Base-by-base conservation (phyloP, 2,113 vertebrate species). In the Saccopteryx leptura region DNA sequence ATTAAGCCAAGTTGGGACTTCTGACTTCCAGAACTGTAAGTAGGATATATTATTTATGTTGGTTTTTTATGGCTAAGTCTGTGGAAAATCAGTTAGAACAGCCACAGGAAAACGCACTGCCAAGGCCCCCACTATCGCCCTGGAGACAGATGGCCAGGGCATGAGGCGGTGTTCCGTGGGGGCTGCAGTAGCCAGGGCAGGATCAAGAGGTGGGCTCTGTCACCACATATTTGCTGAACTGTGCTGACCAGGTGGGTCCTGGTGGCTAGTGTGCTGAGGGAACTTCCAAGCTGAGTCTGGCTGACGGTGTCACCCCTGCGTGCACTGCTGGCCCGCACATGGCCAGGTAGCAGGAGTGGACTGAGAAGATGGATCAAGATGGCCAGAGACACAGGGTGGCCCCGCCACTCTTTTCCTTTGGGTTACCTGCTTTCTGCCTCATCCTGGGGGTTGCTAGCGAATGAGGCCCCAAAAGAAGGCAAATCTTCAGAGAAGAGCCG, bases 311-410 rank as follows among this genome's bases (percentile, higher is more conserved):
- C 10, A 0, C 11, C 56, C 56, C 15, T 24, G 4, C 7, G 9
- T 1, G 9, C 1, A 46, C 14, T n/a, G 14, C 68, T 9, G 33
- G 66, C 21, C 5, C 11, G 7, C 48, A 18, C 3, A 0, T 4
- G 0, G 46, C 39, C 14, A 23, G n/a, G 61, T n/a, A 11, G 15
- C 28, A 0, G 24, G 46, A 4, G 79, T 2, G 14, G 23, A 3
- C 46, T 0, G 3, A 63, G 58, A 14, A 14, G 66, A 26, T 15
- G 21, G 18, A 14, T 66, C 5, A 0, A 46, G 61, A 24, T 54
- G 24, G 24, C 50, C 63, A 23, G 11, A 61, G 28, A 5, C 1
- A 0, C 21, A 7, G 7, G 15, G 13, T 48, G 28, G 8, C 31
- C 33, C 5, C 14, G 46, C 33, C 19, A 50, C 9, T 1, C 48